Percentiles rank a stretch among this genome's conserved stretches.
Conservation (phyloP, 92 coral and sea anemone genomes). For the Zoanthus gigantus region DNA sequence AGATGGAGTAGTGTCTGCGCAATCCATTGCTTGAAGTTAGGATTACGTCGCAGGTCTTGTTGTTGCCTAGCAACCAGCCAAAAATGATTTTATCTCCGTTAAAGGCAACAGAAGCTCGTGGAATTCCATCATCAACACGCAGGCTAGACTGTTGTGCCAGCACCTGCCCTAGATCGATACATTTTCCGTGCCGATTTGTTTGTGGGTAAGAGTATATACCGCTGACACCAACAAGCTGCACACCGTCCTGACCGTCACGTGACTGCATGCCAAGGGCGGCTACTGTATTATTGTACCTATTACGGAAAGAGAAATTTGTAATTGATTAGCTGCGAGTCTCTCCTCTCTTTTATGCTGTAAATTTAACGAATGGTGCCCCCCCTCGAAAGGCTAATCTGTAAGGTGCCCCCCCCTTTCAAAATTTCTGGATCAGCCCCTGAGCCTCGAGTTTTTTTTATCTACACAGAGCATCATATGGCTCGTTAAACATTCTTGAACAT, state of each 20-base stretch:
- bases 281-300: slow-evolving; percentile 65
- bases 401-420: too few relatives aligned
- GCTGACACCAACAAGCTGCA: slow-evolving; percentile 71
- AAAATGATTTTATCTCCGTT: slow-evolving; percentile 68
- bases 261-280: slow-evolving; percentile 88
- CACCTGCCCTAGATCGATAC: slow-evolving; percentile 79
- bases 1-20: too few relatives aligned
- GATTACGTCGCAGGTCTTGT: too few relatives aligned
- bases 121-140: slow-evolving; percentile 84
- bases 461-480: too few relatives aligned
- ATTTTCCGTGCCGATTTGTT: slow-evolving; percentile 51
- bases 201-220: slow-evolving; percentile 58
- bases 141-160: slow-evolving; percentile 73
- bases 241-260: slow-evolving; percentile 83
- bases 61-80: too few relatives aligned
- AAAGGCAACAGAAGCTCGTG: slow-evolving; percentile 77
- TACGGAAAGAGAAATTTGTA: too few relatives aligned
- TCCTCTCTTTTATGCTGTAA: background rate
- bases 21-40: too few relatives aligned
- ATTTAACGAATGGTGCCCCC: background rate
- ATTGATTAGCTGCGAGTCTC: too few relatives aligned
- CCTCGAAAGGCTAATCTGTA: too few relatives aligned
- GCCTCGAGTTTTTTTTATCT: too few relatives aligned
- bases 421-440: background rate
- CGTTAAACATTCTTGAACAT: too few relatives aligned